Percentiles rank a stretch among this genome's conserved stretches.
phyloP scores from a whole-genome alignment of 2,888 invertebrate species.

The Hetaerina titia region DNA sequence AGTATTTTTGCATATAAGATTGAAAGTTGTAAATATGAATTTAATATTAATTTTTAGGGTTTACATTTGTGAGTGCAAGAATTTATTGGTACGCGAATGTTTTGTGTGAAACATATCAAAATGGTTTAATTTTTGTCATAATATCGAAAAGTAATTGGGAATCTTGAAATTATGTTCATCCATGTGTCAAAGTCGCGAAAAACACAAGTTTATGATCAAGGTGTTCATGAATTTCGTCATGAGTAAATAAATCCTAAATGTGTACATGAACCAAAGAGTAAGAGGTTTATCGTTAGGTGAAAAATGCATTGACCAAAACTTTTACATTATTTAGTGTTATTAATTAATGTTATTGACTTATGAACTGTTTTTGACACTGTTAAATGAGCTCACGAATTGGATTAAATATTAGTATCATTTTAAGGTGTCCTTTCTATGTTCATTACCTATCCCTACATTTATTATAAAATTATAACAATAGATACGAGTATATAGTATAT shows the following conservation, averaged over 20 bases:
- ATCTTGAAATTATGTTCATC: background rate
- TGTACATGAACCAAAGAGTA: background rate
- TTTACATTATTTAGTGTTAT: no score
- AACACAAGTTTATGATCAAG: background rate
- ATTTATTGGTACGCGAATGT: background rate
- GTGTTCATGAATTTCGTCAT: background rate
- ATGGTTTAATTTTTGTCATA: background rate
- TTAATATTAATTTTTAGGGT: background rate
- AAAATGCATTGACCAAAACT: no score
- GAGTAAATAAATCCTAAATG: background rate
- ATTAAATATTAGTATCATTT: background rate
- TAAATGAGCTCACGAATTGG: background rate
- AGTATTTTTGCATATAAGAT: conserved; percentile 21
- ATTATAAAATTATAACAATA: no score
- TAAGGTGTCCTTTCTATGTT: no score
- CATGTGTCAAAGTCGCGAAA: background rate
- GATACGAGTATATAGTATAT: no score
- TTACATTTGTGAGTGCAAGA: background rate
- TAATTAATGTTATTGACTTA: no score
- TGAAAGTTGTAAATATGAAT: background rate
- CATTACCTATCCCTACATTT: no score
- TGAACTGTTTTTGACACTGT: background rate
- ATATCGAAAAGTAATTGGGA: background rate
- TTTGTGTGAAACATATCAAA: background rate
- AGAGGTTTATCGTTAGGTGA: background rate